Conservation (phyloP, 2,113 vertebrate genomes). For the Upupa epops region DNA sequence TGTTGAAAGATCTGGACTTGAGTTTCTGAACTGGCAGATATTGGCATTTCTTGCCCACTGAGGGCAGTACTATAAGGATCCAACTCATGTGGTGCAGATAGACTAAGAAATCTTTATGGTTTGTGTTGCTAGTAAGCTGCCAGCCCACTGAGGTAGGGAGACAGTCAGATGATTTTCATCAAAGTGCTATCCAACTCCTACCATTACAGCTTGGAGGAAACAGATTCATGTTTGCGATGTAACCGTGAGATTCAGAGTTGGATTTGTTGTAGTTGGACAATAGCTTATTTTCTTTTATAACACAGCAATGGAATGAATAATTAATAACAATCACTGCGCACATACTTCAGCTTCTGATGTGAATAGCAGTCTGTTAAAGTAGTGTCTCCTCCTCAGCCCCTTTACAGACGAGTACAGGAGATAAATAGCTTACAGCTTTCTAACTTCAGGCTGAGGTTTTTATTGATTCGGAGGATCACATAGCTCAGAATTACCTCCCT, state of each 20-base stretch:
- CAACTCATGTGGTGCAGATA: neutral
- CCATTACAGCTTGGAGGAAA: neutral
- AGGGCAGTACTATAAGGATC: neutral
- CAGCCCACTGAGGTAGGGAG: neutral
- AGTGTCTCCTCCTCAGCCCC: neutral
- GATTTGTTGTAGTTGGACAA: neutral
- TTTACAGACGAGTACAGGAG: neutral
- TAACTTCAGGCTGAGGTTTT: neutral
- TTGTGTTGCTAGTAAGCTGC: neutral
- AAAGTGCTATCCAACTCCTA: neutral
- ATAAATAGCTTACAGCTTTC: conserved; percentile 1
- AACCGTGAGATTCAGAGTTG: neutral
- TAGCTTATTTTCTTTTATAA: conserved; percentile 37
- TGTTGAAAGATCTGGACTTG: neutral
- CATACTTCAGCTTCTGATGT: neutral
- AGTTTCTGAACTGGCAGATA: neutral
- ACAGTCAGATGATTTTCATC: conserved; percentile 7
- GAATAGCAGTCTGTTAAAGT: conserved; percentile 35
- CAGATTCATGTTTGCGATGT: neutral
- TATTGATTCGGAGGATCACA: conserved; percentile 7
- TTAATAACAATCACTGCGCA: conserved; percentile 30
- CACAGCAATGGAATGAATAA: conserved; percentile 22
- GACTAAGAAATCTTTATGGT: neutral
- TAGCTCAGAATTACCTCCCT: neutral
- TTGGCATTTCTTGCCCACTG: neutral